Percentiles rank a stretch among this genome's conserved stretches.
phyloP scores from a whole-genome alignment of 2,888 invertebrate genomes.

The Slavum lentiscoides region DNA sequence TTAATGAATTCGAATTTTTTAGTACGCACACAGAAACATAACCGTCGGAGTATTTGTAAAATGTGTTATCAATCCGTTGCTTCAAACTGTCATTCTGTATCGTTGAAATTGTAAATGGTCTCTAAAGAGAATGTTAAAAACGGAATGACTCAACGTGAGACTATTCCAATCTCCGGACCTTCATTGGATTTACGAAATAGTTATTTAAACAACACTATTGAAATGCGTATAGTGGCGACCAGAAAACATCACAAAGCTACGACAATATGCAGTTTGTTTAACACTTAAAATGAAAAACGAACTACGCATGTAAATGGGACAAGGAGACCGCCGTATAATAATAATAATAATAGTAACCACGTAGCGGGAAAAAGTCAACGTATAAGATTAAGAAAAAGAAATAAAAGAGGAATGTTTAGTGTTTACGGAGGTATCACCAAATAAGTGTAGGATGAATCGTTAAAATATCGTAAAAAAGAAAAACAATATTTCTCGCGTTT shows the following conservation, averaged over 20 bases:
- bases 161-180: conserved; percentile 17
- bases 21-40: background rate
- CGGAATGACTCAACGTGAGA: conserved; percentile 6
- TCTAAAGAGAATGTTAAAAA: conserved; percentile 14
- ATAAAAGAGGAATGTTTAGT: background rate
- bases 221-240: background rate
- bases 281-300: conserved; percentile 39
- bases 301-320: background rate
- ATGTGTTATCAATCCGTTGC: background rate
- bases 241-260: background rate
- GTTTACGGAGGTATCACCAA: background rate
- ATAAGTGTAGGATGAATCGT: background rate
- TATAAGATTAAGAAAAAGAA: background rate
- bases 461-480: background rate
- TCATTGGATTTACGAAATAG: background rate
- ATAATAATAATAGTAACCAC: background rate
- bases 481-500: background rate
- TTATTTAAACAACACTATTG: conserved; percentile 24
- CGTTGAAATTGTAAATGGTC: conserved; percentile 27
- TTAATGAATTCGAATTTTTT: background rate
- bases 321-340: background rate
- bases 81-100: background rate
- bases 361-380: background rate
- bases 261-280: conserved; percentile 17
- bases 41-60: no score